Evolutionary conservation across 2,113 vertebrate species (phyloP), one percentile per base, ranked within the genome.

Genomic region (Hoplias malabaricus): DNA sequence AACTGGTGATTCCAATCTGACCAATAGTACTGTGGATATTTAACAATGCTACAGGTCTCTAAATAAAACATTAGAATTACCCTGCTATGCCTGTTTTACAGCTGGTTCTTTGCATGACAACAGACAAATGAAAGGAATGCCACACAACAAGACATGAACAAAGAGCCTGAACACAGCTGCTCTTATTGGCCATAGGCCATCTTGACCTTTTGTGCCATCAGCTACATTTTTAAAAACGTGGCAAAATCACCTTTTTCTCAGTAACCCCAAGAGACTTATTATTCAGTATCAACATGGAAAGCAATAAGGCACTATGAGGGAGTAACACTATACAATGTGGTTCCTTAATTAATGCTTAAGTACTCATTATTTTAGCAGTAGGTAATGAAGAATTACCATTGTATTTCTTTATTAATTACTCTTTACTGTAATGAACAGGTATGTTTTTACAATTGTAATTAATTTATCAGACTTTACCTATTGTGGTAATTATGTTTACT

Each of bases 81-180:
- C 31, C 27, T 1, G 3, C 12, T 46, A 2, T 59, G 63, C 46
- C 69, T 34, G 46, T 80, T 70, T 61, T 10, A 31, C 42, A 38
- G 3, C 23, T 7, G 16, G 46, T 27, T 23, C 21, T 31, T 48
- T 43, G 63, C 31, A 14, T 78, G 70, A 69, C 27, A 69, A 36
- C 23, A 31, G n/a, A 36, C 14, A 50, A 59, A 27, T 31, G 25
- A 3, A 38, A 48, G 38, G 80, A 82, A 82, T 78, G 80, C 48
- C 63, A 66, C 46, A 19, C n/a, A 48, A 78, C 76, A 9, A 72
- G 75, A 78, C 54, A 53, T 19, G 50, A 38, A 19, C 43, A 54
- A 61, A n/a, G 10, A 34, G 23, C 5, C 10, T 7, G 14, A 48
- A 11, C 5, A 33, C 38, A 48, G 19, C 42, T 34, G 57, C 21